Base-by-base conservation (phyloP, 2,113 vertebrate genomes). In the Acanthochromis polyacanthus region DNA sequence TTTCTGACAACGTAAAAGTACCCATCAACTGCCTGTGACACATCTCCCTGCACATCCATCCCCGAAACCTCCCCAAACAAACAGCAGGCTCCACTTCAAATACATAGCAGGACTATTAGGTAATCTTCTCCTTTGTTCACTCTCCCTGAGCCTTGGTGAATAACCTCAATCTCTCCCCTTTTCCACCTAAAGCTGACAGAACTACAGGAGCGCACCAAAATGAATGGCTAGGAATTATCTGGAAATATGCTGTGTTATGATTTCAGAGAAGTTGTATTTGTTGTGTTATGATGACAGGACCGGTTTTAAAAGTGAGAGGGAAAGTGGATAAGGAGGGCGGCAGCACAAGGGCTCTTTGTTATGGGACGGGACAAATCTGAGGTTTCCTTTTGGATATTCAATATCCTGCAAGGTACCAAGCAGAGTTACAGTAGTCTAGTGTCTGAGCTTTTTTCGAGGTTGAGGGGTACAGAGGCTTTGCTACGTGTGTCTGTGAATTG, bases 101-200 rank as follows among this genome's bases (percentile, higher is more conserved):
- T 94, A 86, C 95, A 95, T 96, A 96, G 92, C 94, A 93, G 94
- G 92, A 95, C 94, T 95, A 94, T 96, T 95, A 97, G 95, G 92
- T 95, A 95, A 96, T 96, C 94, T 90, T 95, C 93, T 93, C 94
- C 91, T 95, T 96, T 96, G 95, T 96, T 96, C 95, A 87, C 89
- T 95, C 95, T 95, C 91, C 92, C 90, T 91, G 89, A 92, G 93
- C 92, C 93, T 95, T 85, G 90, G 86, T 94, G 95, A 95, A 93
- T 96, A 94, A 96, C 90, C 95, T 94, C 93, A 90, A 94, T 95
- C 93, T 95, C 92, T 91, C 88, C 67, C 91, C 80, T 71, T 89
- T 36, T 91, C 82, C 92, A 92, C 87, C 92, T 88, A 79, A 81
- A 78, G 78, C 83, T 82, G 87, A 91, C 89, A 83, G 61, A 66